A percentile compares a stretch with the other conserved stretches of the same genome.
These are phyloP conservation scores for Popillia japonica DNA, from an alignment of 1,140 invertebrate genomes.

Conservation along the genomic window DNA sequence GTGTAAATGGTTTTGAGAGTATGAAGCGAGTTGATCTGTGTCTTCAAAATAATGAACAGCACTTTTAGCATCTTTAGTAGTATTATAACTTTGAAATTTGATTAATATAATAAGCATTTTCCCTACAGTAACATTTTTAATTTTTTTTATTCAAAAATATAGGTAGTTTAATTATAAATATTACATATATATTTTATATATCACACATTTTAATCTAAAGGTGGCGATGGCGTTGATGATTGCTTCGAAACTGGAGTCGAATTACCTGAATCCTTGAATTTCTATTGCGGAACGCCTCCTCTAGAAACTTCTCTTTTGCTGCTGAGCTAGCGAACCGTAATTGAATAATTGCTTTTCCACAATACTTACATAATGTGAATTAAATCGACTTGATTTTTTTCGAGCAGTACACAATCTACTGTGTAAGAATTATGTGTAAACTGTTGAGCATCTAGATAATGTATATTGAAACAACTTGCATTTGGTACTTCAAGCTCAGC, in stretches of 20 bases:
- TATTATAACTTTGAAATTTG: too few species aligned
- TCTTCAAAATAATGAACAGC: too few species aligned
- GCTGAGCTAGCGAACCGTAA: conserved; percentile 6
- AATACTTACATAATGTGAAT: conserved; percentile 10
- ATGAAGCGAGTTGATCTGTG: too few species aligned
- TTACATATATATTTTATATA: conserved; percentile 1
- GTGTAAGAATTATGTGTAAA: background rate
- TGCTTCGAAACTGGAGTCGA: conserved; percentile 1
- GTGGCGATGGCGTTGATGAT: conserved; percentile 19
- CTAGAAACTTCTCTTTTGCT: too few species aligned
- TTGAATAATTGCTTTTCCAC: conserved; percentile 2
- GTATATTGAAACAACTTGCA: background rate
- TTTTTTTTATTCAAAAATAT: too few species aligned
- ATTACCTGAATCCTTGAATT: background rate
- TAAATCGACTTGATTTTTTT: conserved; percentile 11
- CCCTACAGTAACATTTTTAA: too few species aligned
- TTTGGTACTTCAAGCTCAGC: conserved; percentile 23
- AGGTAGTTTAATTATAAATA: conserved; percentile 25
- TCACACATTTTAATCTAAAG: conserved; percentile 24
- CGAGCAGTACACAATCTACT: conserved; percentile 17
- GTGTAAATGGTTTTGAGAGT: too few species aligned
- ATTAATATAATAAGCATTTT: too few species aligned
- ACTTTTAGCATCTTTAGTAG: too few species aligned
- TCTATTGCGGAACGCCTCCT: background rate
- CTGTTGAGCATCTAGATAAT: conserved; percentile 1